These are phyloP conservation scores for Cervus canadensis DNA, from an alignment of 2,113 vertebrate species.

Conservation along the genomic window DNA sequence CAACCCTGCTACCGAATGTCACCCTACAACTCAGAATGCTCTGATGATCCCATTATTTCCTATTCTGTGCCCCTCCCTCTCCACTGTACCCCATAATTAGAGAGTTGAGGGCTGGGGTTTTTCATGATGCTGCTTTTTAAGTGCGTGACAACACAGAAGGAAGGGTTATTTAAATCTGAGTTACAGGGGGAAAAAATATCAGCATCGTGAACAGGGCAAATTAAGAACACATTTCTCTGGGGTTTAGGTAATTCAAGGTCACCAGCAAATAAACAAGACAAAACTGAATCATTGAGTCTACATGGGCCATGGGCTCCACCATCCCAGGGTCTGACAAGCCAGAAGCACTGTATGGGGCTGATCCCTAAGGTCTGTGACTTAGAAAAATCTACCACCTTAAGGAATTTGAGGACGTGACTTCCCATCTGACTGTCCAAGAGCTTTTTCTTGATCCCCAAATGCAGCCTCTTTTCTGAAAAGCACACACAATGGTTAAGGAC, in stretches of 20 bases:
- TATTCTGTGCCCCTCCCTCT: slow-evolving; percentile 18
- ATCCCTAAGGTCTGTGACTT: not conserved
- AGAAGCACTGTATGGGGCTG: not conserved
- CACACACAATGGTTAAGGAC: not conserved
- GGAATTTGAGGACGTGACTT: not conserved
- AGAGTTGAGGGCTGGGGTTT: slow-evolving; percentile 34
- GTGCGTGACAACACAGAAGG: slow-evolving; percentile 38
- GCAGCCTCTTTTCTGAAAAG: not conserved
- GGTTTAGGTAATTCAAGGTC: slow-evolving; percentile 62
- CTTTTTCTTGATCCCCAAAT: not conserved
- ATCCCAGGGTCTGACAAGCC: not conserved
- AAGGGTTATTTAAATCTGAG: slow-evolving; percentile 64
- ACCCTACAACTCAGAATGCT: not conserved
- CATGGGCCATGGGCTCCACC: not conserved
- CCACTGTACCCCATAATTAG: slow-evolving; percentile 41
- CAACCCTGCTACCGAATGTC: not conserved
- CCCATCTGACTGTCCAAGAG: not conserved
- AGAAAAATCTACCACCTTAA: not conserved
- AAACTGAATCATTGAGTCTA: not conserved
- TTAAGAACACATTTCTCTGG: slow-evolving; percentile 50
- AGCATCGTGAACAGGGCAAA: slow-evolving; percentile 45
- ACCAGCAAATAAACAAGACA: slow-evolving; percentile 37
- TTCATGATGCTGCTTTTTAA: slow-evolving; percentile 52
- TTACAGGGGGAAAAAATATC: not conserved
- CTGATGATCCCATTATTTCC: not conserved